Evolutionary conservation across 92 coral and sea anemone species (phyloP), one percentile per base, ranked within the genome.

Genomic region (Epizoanthus rinbou): DNA sequence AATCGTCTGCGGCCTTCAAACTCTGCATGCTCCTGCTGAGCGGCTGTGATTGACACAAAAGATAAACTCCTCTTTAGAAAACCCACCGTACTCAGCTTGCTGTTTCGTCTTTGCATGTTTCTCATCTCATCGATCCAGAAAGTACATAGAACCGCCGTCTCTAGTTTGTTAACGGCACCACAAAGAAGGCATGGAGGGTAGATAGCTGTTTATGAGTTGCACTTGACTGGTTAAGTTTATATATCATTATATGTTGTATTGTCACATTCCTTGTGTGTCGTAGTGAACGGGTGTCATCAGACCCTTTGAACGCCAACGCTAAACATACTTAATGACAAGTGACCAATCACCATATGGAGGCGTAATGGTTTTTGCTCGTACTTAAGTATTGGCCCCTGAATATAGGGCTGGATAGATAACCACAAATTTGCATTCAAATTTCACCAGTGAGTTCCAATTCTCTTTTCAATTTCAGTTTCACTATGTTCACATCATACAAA

Each of bases 161-260:
- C 37, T 23, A 13, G 24, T 28, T 67, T 67, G 73, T 67, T 67
- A 23, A 8, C 37, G 73, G 23, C 17, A 67, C 73, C 73, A 14
- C 73, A 15, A 50, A 50, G 54, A 10, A 9, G 54, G 14, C 15
- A 50, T 50, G 54, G 15, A 50, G 80, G 60, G 45, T 1, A 23
- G 80, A 74, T 31, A 53, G 68, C 60, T 75, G 81, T 75, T 75
- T 75, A 75, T 75, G 81, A 75, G 37, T 75, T 35, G 18, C n/a
- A 35, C 39, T 75, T 75, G 81, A 57, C 50, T 57, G 81, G 67
- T 75, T 47, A 9, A 35, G 41, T 37, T 57, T 75, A 75, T 57
- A 57, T 58, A 43, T 75, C 47, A 21, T 15, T 75, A 75, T 57
- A 75, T 75, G 43, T 6, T 75, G 60, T 75, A 75, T 75, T 75